Percentiles rank a stretch among this genome's conserved stretches.
Conservation (phyloP, 1,140 invertebrate species). For the Pissodes strobi region DNA sequence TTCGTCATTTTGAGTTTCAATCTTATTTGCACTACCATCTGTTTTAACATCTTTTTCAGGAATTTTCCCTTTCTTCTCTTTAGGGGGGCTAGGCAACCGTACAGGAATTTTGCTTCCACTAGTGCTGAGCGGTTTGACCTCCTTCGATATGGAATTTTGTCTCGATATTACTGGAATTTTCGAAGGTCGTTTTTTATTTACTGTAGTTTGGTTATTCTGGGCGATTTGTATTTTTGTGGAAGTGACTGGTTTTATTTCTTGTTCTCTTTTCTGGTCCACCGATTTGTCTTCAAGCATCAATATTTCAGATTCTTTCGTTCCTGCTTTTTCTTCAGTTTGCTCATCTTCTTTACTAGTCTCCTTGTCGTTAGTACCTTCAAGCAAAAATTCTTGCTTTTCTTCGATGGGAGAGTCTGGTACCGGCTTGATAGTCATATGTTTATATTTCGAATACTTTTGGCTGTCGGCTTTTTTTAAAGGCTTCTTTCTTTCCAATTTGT, state of each 20-base stretch:
- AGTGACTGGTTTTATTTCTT: conserved; percentile 30
- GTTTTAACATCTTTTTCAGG: background rate
- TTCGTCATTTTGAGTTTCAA: conserved; percentile 1
- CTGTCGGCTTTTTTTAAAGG: conserved; percentile 34
- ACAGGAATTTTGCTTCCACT: conserved; percentile 48
- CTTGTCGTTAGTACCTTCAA: background rate
- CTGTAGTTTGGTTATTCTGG: conserved; percentile 45
- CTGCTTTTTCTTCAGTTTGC: background rate
- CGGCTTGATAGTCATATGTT: conserved; percentile 23
- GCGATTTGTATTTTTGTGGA: conserved; percentile 49
- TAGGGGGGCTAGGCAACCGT: conserved; percentile 31
- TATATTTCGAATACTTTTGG: conserved; percentile 33
- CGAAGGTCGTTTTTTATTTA: conserved; percentile 43
- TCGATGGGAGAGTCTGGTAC: conserved; percentile 25
- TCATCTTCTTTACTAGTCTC: background rate
- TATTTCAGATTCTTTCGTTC: conserved; percentile 3
- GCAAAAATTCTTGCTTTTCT: conserved; percentile 22
- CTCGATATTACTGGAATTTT: conserved; percentile 49
- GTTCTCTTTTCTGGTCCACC: background rate
- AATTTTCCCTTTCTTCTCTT: conserved; percentile 17
- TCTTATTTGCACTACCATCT: background rate
- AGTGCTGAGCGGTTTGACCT: conserved; percentile 36
- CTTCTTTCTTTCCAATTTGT: conserved; percentile 30
- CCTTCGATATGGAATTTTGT: conserved; percentile 44
- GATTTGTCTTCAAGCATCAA: background rate